phyloP scores from a whole-genome alignment of 2,797 vertebrate species.

The Microcaecilia unicolor region DNA sequence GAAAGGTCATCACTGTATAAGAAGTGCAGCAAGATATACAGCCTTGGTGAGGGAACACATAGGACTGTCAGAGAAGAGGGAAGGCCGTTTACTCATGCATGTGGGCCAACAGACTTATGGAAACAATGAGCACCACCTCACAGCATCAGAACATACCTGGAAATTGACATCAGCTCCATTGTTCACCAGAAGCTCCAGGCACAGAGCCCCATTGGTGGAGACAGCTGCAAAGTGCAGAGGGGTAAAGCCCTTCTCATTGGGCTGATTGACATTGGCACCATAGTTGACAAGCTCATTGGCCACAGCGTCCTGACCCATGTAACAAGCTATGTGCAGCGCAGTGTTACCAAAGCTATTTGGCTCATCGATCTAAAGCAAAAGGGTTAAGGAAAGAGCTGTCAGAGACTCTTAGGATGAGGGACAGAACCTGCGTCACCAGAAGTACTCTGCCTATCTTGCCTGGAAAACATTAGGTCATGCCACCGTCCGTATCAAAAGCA shows the following conservation, averaged over 20 bases:
- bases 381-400: neutral
- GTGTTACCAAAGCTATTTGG: conserved; percentile 89
- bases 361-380: conserved; percentile 75
- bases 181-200: conserved; percentile 92
- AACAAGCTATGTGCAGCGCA: conserved; percentile 89
- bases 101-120: no score
- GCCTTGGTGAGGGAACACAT: neutral
- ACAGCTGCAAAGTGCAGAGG: conserved; percentile 91
- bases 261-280: conserved; percentile 90
- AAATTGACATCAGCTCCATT: conserved; percentile 93
- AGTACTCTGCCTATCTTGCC: neutral
- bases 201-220: conserved; percentile 90
- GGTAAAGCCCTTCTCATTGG: conserved; percentile 87
- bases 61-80: no score
- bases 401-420: neutral
- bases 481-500: no score
- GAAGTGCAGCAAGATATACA: no score
- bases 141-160: conserved; percentile 72
- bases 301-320: conserved; percentile 89
- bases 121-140: no score
- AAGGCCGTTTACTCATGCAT: no score
- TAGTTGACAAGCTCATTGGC: conserved; percentile 89
- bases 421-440: neutral
- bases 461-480: no score
- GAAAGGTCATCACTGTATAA: no score